These are phyloP conservation scores for Synchiropus splendidus DNA, from an alignment of 2,113 vertebrate species.

Conservation along the genomic window DNA sequence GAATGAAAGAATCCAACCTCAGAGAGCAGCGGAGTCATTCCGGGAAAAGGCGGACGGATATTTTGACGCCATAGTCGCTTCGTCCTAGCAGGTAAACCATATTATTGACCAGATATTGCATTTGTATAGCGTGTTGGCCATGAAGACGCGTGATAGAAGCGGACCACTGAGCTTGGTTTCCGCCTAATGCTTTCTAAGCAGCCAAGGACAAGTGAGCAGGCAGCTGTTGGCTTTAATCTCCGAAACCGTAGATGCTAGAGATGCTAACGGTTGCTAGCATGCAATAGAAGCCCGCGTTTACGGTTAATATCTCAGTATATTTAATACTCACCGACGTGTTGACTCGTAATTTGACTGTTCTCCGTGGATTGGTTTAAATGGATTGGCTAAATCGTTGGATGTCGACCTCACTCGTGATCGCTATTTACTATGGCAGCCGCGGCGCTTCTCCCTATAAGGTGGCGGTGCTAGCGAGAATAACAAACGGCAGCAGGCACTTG, in stretches of 20 bases:
- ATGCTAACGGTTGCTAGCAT: slow-evolving; percentile 54
- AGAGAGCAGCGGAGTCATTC: slow-evolving; percentile 70
- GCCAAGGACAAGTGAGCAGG: slow-evolving; percentile 47
- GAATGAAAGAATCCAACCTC: slow-evolving; percentile 73
- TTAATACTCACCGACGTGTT: background rate
- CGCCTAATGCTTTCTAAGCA: slow-evolving; percentile 13
- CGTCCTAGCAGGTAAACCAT: slow-evolving; percentile 44
- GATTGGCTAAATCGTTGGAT: slow-evolving; percentile 32
- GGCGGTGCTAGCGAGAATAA: background rate
- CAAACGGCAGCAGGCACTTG: too few relatives aligned
- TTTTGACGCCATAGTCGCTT: slow-evolving; percentile 59
- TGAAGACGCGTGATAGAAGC: background rate
- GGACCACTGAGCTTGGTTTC: slow-evolving; percentile 5
- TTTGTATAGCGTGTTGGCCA: background rate
- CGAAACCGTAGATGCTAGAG: slow-evolving; percentile 48
- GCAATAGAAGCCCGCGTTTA: slow-evolving; percentile 10
- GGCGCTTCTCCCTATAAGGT: slow-evolving; percentile 21
- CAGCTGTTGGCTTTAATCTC: slow-evolving; percentile 54
- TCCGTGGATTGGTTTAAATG: slow-evolving; percentile 24
- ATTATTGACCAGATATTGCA: slow-evolving; percentile 4
- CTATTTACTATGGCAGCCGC: slow-evolving; percentile 58
- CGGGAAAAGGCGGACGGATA: slow-evolving; percentile 75
- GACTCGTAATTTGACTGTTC: background rate
- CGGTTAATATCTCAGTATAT: background rate
- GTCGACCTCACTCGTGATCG: slow-evolving; percentile 37